Evolutionary conservation across 2,888 invertebrate genomes (phyloP), one percentile per base, ranked within the genome.

Genomic region (Pachliopta kotzebuea): DNA sequence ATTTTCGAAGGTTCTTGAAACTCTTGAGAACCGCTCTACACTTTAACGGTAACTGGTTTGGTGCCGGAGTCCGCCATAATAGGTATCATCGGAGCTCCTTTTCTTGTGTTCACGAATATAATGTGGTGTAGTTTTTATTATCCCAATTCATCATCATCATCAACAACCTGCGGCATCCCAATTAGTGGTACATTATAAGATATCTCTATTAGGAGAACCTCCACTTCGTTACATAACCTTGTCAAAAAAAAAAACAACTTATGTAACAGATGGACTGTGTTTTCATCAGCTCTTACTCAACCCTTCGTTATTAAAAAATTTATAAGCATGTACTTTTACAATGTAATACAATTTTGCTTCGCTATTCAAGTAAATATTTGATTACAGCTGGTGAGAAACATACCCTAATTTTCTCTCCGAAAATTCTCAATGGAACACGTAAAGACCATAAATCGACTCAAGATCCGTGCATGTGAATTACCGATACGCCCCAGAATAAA

Each of bases 381-480:
- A 62, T 62, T 49, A 49, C 29, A 50, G 20, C 60, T 70, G 6
- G 70, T 74, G 37, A 56, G 55, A 54, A 60, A 60, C 42, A 26
- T 62, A 50, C 14, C 14, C 50, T 62, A 60, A 61, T 58, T 29
- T 20, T 23, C 9, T 17, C 24, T 20, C 24, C 55, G 42, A 49
- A 60, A 20, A 54, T 66, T 53, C n/a, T 21, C 24, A 23, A 61
- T 50, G 49, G 26, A 53, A 31, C n/a, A 26, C 62, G 66, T 53
- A 58, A 56, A 60, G 64, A 66, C 56, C 54, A 68, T 37, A 65
- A 55, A 53, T 62, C 56, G 56, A 56, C 50, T 52, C 29, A 73
- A 62, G 69, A 72, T 54, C 69, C 64, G 37, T 52, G 50, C 50
- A 52, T 20, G 50, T 52, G 50, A 52, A 21, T 52, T 65, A 56